Evolutionary conservation across 1,140 invertebrate genomes (phyloP).

Genomic region (Eupeodes corollae): DNA sequence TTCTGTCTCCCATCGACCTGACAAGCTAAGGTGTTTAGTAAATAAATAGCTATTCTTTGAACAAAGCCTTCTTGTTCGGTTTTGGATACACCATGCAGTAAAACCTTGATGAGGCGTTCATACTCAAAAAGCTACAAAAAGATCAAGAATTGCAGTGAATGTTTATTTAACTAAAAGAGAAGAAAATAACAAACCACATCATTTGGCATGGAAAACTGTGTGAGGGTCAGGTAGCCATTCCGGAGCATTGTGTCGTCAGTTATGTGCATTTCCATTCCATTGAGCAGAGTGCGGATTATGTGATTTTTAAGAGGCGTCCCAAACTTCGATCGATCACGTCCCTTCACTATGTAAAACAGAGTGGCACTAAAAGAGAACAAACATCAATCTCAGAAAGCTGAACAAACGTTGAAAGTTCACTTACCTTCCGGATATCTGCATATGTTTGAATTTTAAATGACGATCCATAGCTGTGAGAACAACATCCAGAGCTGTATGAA

Average conservation of each 20-base stretch:
- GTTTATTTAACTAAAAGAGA: neutral
- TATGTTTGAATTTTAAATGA: conserved; percentile 70
- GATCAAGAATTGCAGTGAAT: conserved; percentile 1
- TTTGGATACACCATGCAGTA: conserved; percentile 70
- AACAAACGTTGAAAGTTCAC: neutral
- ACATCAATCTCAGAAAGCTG: neutral
- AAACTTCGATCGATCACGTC: conserved; percentile 57
- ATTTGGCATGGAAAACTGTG: conserved; percentile 87
- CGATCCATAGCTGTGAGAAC: conserved; percentile 78
- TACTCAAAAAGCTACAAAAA: conserved; percentile 76
- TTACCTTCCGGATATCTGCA: conserved; percentile 87
- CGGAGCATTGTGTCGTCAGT: conserved; percentile 86
- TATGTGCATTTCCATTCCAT: conserved; percentile 77
- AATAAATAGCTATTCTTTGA: conserved; percentile 85
- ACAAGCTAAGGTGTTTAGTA: conserved; percentile 90
- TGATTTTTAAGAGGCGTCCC: conserved; percentile 57
- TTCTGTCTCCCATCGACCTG: conserved; percentile 91
- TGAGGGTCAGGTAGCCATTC: conserved; percentile 88
- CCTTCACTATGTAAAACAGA: conserved; percentile 89
- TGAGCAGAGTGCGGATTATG: conserved; percentile 68
- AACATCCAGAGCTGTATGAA: conserved; percentile 59
- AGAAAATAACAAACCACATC: conserved; percentile 69
- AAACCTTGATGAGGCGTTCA: conserved; percentile 70
- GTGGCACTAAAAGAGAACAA: conserved; percentile 58
- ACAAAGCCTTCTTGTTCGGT: conserved; percentile 82